Conservation (phyloP, 1,140 invertebrate species). For the Acromyrmex charruanus region DNA sequence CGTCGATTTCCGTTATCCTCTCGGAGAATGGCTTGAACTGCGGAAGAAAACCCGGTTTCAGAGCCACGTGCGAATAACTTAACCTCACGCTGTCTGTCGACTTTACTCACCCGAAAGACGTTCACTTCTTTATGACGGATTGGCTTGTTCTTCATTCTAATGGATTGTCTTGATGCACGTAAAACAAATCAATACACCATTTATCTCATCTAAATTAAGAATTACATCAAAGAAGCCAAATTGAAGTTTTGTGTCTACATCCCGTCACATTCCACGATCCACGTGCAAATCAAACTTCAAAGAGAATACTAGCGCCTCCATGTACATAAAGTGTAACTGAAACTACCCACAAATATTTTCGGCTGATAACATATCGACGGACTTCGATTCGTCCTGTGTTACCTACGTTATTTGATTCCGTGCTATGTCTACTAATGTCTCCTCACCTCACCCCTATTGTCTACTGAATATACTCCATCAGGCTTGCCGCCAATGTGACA, state of each 20-base stretch:
- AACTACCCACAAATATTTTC: too few species aligned
- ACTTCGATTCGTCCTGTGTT: too few species aligned
- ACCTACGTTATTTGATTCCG: background rate
- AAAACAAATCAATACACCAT: too few species aligned
- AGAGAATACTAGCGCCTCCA: too few species aligned
- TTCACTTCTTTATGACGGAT: slow-evolving; percentile 92
- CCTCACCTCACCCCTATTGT: too few species aligned
- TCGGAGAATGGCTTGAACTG: slow-evolving; percentile 96
- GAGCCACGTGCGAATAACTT: background rate
- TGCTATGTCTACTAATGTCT: background rate
- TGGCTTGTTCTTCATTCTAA: slow-evolving; percentile 92
- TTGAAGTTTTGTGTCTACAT: too few species aligned
- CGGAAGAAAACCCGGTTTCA: slow-evolving; percentile 60
- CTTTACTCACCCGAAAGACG: slow-evolving; percentile 91
- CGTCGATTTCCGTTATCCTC: slow-evolving; percentile 93
- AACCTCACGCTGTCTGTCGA: slow-evolving; percentile 29
- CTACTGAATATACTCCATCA: background rate
- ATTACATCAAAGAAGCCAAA: too few species aligned
- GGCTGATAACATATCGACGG: too few species aligned
- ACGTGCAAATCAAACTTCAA: background rate
- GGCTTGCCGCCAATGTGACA: background rate
- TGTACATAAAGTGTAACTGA: too few species aligned
- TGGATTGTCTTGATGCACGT: background rate
- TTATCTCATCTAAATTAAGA: too few species aligned
- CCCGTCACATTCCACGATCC: background rate